Conservation (phyloP, 2,797 vertebrate genomes). For the Borostomias antarcticus region DNA sequence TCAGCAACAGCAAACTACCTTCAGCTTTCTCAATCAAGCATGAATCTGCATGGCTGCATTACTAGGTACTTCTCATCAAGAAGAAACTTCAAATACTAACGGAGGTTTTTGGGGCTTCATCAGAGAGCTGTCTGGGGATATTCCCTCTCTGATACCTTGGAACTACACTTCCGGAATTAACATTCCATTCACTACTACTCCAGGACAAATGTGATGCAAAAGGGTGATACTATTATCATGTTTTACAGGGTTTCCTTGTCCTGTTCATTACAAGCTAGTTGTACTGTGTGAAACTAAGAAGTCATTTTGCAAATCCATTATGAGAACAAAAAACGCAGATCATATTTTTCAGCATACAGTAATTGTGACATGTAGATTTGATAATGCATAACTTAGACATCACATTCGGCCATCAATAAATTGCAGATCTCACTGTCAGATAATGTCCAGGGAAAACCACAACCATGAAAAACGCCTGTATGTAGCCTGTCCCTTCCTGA, state of each 20-base stretch:
- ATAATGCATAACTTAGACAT: background rate
- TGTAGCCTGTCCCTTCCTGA: background rate
- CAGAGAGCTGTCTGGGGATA: background rate
- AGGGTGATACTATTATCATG: background rate
- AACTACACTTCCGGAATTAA: background rate
- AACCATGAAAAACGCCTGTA: background rate
- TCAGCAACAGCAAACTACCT: slow-evolving; percentile 41
- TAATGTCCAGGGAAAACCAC: background rate
- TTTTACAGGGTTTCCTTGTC: background rate
- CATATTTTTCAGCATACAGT: background rate
- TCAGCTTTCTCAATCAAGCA: slow-evolving; percentile 55
- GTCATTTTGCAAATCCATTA: background rate
- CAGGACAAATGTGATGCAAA: background rate
- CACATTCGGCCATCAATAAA: background rate
- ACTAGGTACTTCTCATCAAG: background rate
- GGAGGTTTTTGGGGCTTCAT: background rate
- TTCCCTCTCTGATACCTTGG: background rate
- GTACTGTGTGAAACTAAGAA: background rate
- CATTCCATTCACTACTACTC: background rate
- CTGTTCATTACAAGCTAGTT: background rate
- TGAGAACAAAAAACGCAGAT: background rate
- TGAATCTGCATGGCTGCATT: slow-evolving; percentile 71
- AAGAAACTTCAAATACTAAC: background rate
- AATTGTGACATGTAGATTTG: background rate
- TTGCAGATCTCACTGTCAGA: background rate